Evolutionary conservation across 2,113 vertebrate species (phyloP).

Genomic region (Engystomops pustulosus): DNA sequence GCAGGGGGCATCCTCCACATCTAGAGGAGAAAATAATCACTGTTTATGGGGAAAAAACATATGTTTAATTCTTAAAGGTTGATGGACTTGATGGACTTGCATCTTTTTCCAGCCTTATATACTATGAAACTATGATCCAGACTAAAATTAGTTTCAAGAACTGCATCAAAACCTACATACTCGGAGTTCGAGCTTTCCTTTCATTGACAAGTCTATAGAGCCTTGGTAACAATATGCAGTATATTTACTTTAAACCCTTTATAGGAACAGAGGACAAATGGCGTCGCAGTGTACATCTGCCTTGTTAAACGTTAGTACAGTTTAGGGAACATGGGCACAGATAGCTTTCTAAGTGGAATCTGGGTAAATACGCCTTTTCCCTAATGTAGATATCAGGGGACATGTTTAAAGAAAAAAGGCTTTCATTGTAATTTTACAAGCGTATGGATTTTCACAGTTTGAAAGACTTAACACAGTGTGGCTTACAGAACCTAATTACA

Average conservation of each 20-base stretch:
- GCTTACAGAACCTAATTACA: conserved; percentile 80
- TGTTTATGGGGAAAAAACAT: no score
- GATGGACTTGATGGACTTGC: no score
- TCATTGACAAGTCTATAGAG: conserved; percentile 11
- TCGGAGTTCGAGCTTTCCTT: background rate
- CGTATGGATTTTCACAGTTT: conserved; percentile 77
- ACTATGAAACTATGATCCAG: no score
- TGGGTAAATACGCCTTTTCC: conserved; percentile 73
- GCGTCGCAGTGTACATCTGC: conserved; percentile 13
- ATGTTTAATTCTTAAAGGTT: no score
- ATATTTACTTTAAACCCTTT: background rate
- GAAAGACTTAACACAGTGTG: conserved; percentile 73
- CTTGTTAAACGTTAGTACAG: conserved; percentile 69
- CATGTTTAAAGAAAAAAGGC: conserved; percentile 82
- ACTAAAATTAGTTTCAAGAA: no score
- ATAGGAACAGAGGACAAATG: background rate
- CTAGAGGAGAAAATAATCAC: no score
- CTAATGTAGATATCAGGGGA: conserved; percentile 80
- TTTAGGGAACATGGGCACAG: conserved; percentile 66
- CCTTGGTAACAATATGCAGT: background rate
- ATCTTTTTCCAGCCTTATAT: no score
- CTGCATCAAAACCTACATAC: background rate
- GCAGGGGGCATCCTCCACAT: no score
- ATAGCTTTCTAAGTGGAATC: conserved; percentile 78
- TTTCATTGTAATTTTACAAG: conserved; percentile 80